Conservation (phyloP, 2,113 vertebrate species). For the Plecturocebus donacophilus region DNA sequence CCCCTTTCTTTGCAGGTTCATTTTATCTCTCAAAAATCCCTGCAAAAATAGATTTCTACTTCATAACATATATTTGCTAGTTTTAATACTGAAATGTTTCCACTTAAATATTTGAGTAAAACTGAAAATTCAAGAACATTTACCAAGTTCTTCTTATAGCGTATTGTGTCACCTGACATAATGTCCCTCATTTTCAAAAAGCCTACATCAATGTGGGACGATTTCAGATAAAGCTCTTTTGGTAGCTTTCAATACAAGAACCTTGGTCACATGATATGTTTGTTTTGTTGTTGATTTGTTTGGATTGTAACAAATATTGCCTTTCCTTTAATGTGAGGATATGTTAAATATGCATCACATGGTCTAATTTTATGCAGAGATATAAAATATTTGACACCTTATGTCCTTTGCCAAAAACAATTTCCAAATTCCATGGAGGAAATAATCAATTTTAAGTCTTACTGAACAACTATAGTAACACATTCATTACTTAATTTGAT, state of each 20-base stretch:
- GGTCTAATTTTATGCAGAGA: neutral
- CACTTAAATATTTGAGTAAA: neutral
- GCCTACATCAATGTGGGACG: fast-evolving
- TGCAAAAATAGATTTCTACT: neutral
- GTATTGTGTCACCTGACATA: neutral
- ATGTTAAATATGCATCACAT: neutral
- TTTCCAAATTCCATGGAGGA: neutral
- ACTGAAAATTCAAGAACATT: neutral
- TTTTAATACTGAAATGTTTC: neutral
- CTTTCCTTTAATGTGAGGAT: neutral
- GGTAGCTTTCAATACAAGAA: neutral
- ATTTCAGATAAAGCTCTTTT: neutral
- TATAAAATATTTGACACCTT: neutral
- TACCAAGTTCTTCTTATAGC: neutral
- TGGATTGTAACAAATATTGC: neutral
- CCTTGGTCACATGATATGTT: fast-evolving
- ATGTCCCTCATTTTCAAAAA: neutral
- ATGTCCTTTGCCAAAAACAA: neutral
- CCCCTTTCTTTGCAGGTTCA: neutral
- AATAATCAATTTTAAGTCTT: neutral
- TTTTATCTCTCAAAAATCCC: neutral
- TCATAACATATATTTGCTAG: neutral
- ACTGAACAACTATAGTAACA: neutral
- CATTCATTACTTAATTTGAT: neutral
- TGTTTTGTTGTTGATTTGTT: neutral